Percentiles rank a stretch among this genome's conserved stretches.
Evolutionary conservation across 2,113 vertebrate species (phyloP).

Genomic region (Bubo scandiacus): DNA sequence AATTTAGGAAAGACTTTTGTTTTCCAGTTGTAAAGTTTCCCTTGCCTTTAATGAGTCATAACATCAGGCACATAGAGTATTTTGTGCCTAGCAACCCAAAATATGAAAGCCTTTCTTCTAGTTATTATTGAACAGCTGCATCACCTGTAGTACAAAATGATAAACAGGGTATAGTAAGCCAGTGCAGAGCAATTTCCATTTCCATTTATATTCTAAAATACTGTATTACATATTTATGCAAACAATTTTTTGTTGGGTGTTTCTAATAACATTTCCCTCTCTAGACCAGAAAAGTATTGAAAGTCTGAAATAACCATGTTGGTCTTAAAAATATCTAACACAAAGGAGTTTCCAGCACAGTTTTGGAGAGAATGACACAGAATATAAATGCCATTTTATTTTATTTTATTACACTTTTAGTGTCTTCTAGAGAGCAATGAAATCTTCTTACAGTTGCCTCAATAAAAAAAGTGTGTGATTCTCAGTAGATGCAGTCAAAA

Average conservation of each 20-base stretch:
- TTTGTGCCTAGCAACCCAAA: not conserved
- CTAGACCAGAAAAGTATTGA: not conserved
- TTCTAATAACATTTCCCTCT: conserved; percentile 30
- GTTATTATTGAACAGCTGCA: conserved; percentile 42
- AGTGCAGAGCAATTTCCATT: conserved; percentile 40
- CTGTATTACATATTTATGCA: conserved; percentile 8
- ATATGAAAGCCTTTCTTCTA: conserved; percentile 35
- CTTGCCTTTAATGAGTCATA: conserved; percentile 27
- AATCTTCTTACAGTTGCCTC: conserved; percentile 17
- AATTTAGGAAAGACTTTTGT: not conserved
- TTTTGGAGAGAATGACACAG: conserved; percentile 10
- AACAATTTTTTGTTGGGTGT: not conserved
- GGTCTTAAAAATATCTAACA: conserved; percentile 24
- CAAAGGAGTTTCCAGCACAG: conserved; percentile 17
- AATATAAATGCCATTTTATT: conserved; percentile 40
- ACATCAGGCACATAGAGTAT: not conserved
- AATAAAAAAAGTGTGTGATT: conserved; percentile 10
- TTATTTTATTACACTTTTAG: conserved; percentile 52
- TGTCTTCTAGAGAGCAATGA: conserved; percentile 48
- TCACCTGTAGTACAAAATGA: conserved; percentile 43
- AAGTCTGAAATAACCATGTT: conserved; percentile 6
- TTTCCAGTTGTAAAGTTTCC: not conserved
- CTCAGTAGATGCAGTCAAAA: not conserved
- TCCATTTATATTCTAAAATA: conserved; percentile 53
- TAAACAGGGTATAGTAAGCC: conserved; percentile 16